Base-by-base conservation (phyloP, 2,797 vertebrate species). In the Macropodus opercularis region DNA sequence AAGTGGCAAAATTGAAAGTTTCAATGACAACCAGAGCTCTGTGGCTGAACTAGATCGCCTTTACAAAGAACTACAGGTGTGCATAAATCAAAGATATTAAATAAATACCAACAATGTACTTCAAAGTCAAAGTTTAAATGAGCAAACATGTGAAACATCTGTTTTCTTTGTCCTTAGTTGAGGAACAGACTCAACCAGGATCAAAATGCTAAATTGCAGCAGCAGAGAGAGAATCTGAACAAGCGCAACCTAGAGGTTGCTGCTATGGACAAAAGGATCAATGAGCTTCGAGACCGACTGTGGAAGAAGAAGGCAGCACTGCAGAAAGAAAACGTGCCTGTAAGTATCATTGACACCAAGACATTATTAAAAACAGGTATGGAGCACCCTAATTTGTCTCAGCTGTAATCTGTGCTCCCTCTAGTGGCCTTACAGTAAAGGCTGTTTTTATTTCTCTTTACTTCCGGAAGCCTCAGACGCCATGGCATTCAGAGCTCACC, bases 231-330 rank as follows among this genome's bases (percentile, higher is more conserved):
- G 77, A 95, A 89, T 81, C 91, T 99, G 84, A 98, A 96, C 80
- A 97, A 96, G 82, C 95, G 95, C 58, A 98, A 97, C 86, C 90
- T 94, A 44, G 98, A 98, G 86, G 96, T 98, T 85, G 95, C 91
- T 0, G 87, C 94, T 71, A 98, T 99, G 98, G 98, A 98, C 81
- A 96, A 95, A 91, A 93, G 97, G 21, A 95, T 99, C 78, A 94
- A 78, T 47, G 98, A 99, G 91, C 94, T 99, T 69, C 89, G 96
- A 12, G 95, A 98, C 71, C 90, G 97, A 13, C 92, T 99, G 48
- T 96, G 95, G 95, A 98, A 98, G 93, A 99, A 99, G 87, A 99
- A 99, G 83, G 96, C 94, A 5, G 96, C 96, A 0, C 90, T 99
- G 57, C 96, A 99, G 72, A 99, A 98, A 9, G 97, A 98, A 69